Evolutionary conservation across 2,888 invertebrate species (phyloP), one percentile per base, ranked within the genome.

Genomic region (Chrysomela aeneicollis): DNA sequence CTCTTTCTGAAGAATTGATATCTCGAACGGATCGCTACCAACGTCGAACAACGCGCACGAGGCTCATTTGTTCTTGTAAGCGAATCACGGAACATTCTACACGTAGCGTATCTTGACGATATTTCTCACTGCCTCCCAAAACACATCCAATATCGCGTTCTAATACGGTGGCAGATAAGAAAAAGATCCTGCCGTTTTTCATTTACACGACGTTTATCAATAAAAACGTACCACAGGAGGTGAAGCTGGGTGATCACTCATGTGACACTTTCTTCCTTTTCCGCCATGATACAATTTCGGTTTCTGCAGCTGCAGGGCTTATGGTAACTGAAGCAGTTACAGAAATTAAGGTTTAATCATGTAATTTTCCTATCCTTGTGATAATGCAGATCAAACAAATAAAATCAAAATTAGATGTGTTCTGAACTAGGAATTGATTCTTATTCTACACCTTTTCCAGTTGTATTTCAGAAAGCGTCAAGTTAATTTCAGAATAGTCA

Each of bases 101-200:
- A 42, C 42, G 12, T 12, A 1, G n/a, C 42, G 42, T 3, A 32
- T 46, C 10, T 18, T 18, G 15, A 26, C 57, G 47, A 57, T 46
- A 57, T 57, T 47, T 57, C 47, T 57, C 46, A 12, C n/a, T 10
- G 37, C 17, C 18, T 26, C 57, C 12, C 42, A 6, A 26, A 46
- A 19, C 15, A 55, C 55, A 21, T 42, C 55, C 26, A 57, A 57
- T 57, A 57, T 57, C 57, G 57, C 46, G 47, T 57, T 57, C 26
- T 57, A 22, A 57, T 57, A 46, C 57, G 46, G n/a, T 42, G 15
- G 42, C 10, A 42, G 42, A 42, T 42, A 15, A 15, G 12, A 15
- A 15, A 42, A 42, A 15, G n/a, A n/a, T 42, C 12, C 15, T n/a
- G 15, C 15, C n/a, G 12, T 42, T 42, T 42, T 42, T 42, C 42